phyloP scores from a whole-genome alignment of 2,888 invertebrate genomes.

The Mimachlamys varia region DNA sequence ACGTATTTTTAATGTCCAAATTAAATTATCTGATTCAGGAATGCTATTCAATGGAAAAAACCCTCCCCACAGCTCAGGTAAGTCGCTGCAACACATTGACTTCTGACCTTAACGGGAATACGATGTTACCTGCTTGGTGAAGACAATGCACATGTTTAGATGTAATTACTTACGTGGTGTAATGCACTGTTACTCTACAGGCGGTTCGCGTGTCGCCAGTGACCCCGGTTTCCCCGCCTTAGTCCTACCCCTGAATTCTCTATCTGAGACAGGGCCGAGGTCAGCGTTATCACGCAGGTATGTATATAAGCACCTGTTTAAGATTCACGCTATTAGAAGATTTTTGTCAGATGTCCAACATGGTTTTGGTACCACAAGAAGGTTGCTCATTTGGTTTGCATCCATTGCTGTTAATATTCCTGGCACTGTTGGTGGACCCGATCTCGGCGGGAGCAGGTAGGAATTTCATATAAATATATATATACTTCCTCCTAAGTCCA shows the following conservation, averaged over 20 bases:
- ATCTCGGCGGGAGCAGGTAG: background rate
- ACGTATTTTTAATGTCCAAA: background rate
- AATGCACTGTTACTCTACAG: background rate
- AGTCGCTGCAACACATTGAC: background rate
- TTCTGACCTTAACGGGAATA: background rate
- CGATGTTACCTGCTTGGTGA: background rate
- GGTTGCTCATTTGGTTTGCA: background rate
- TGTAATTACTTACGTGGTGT: background rate
- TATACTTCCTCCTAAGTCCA: too few relatives aligned
- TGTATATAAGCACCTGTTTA: slow-evolving; percentile 7
- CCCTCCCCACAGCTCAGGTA: background rate
- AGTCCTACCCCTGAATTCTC: background rate
- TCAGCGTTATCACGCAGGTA: background rate
- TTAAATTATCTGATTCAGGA: background rate
- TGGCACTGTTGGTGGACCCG: background rate
- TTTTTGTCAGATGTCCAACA: slow-evolving; percentile 2
- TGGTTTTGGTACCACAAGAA: background rate
- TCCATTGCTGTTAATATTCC: background rate
- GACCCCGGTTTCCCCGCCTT: background rate
- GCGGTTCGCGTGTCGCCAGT: background rate
- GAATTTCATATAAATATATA: background rate
- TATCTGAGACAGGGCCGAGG: background rate
- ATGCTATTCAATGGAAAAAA: slow-evolving; percentile 3
- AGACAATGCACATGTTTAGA: background rate
- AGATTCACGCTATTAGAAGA: slow-evolving; percentile 8